Base-by-base conservation (phyloP, 2,888 invertebrate species). In the Cephus nigrinus region DNA sequence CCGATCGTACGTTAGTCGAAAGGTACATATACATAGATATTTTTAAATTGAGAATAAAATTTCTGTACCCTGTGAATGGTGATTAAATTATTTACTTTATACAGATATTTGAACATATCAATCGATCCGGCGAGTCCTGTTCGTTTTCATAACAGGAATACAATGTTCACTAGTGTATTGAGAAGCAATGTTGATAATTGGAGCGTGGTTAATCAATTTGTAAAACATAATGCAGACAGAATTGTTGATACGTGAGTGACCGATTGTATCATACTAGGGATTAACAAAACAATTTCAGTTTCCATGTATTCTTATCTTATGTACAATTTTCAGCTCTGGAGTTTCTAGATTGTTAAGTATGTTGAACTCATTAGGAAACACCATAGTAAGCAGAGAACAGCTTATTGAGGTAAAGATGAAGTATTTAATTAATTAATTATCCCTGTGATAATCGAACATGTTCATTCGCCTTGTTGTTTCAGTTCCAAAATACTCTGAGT, bases 1-100 rank as follows among this genome's bases (percentile, higher is more conserved):
- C 91, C 77, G 88, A 94, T 76, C 84, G 90, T 0, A 88, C 88
- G 55, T 92, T 95, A 32, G 92, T 97, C 4, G 89, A 92, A 32
- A 90, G 92, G 94, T 95, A 90, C 88, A 1, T 55, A 3, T 55
- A 55, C 5, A 1, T 55, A 23, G 23, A 23, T 23, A 23, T 9
- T 23, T 55, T 55, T 1, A 2, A 3, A 15, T 23, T 55, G 55
- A 55, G 9, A 55, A 23, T 55, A 23, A 0, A 55, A 55, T 55
- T 55, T 55, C 23, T 55, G 9, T 55, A 9, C 2, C 9, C 9
- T 23, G 23, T 2, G 2, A 55, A 55, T 2, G 15, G 15, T 40
- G 0, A 55, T 55, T 55, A 55, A 1, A 23, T 55, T 23, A 2
- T 23, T 2, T 23, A 15, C 5, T 55, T 55, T 55, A 15, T 55